Conservation (phyloP, 2,888 invertebrate genomes). For the Alentia gelatinosa region DNA sequence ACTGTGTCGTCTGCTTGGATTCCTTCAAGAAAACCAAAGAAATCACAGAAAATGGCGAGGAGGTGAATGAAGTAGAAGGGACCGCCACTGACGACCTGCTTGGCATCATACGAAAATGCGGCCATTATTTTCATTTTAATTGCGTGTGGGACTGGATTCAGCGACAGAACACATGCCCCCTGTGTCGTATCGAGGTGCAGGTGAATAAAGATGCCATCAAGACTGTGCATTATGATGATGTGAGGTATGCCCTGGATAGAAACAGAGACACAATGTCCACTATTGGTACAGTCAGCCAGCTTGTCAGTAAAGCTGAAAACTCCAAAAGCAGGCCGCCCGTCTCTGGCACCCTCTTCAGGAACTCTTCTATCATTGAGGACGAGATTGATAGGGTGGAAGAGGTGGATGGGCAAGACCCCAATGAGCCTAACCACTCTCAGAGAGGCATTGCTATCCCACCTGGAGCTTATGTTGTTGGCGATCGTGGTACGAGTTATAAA, state of each 20-base stretch:
- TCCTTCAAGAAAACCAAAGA: neutral
- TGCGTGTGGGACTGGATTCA: constrained; percentile 38
- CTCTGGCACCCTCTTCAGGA: neutral
- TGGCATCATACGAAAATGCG: constrained; percentile 18
- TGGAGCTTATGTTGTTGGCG: neutral
- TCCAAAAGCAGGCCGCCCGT: neutral
- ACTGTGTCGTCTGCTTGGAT: constrained; percentile 8
- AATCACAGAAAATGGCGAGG: neutral
- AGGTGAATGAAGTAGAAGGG: neutral
- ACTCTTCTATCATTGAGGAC: neutral
- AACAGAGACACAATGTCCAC: neutral
- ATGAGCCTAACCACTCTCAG: neutral
- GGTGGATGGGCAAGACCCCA: neutral
- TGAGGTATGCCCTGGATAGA: constrained; percentile 9
- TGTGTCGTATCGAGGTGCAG: neutral
- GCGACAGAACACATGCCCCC: neutral
- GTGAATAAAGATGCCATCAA: constrained; percentile 3
- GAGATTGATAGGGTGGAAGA: neutral
- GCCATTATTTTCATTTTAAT: constrained; percentile 46
- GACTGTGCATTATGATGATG: constrained; percentile 16
- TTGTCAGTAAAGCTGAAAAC: neutral
- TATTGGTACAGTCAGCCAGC: neutral
- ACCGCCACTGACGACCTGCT: neutral
- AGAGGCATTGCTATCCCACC: neutral
- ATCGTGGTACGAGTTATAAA: neutral